A percentile compares a stretch with the other conserved stretches of the same genome.
These are phyloP conservation scores for Orchesella cincta DNA, from an alignment of 1,140 invertebrate species.

Conservation along the genomic window DNA sequence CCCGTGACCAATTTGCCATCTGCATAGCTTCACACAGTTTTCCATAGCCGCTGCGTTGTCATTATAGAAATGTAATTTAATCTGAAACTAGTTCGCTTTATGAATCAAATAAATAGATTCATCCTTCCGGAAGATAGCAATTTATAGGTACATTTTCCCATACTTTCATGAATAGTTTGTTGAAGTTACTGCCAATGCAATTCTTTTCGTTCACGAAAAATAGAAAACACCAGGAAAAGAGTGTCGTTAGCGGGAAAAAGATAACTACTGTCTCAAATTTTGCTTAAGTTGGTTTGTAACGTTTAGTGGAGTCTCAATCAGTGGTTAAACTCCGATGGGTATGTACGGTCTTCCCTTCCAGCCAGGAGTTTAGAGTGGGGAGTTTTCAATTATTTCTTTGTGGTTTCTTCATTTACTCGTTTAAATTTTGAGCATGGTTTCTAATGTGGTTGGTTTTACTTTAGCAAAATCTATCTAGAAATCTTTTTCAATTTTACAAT, in stretches of 20 bases:
- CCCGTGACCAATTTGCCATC: slow-evolving; percentile 19
- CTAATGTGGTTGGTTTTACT: neutral
- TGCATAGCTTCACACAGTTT: slow-evolving; percentile 25
- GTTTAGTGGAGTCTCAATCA: slow-evolving; percentile 10
- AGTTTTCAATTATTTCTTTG: neutral
- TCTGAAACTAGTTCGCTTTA: slow-evolving; percentile 12
- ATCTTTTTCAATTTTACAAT: neutral
- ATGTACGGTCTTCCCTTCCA: slow-evolving; percentile 4
- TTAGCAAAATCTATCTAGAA: neutral
- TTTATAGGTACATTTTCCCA: neutral
- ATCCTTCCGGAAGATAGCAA: neutral
- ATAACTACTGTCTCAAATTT: neutral
- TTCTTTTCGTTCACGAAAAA: too few relatives aligned
- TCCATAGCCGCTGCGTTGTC: neutral
- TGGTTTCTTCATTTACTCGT: neutral
- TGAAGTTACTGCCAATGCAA: neutral
- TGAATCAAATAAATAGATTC: neutral
- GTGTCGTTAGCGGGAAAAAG: neutral
- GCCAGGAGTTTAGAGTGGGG: neutral
- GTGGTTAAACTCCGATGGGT: neutral
- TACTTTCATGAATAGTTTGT: neutral
- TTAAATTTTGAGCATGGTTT: neutral
- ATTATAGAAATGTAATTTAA: slow-evolving; percentile 5
- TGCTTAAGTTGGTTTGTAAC: neutral
- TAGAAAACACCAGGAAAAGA: neutral